Conservation (phyloP, 2,888 invertebrate genomes). For the Cantharis flavilabris region DNA sequence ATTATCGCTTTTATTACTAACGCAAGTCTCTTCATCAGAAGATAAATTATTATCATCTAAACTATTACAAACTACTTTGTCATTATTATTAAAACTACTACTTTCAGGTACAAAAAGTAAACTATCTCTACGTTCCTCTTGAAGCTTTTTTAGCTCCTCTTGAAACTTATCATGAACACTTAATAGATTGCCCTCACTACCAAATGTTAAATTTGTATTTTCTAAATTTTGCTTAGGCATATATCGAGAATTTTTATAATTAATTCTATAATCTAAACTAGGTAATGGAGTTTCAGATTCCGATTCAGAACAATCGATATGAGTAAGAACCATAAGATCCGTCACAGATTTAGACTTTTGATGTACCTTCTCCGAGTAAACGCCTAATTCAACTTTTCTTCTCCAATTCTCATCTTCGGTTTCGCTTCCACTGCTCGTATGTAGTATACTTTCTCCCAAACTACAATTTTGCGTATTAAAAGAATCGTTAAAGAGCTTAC, state of each 20-base stretch:
- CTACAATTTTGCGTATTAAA: slow-evolving; percentile 40
- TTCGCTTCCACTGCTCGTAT: slow-evolving; percentile 61
- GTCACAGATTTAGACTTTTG: slow-evolving; percentile 70
- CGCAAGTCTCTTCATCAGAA: slow-evolving; percentile 6
- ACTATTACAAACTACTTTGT: slow-evolving; percentile 19
- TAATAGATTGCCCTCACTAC: slow-evolving; percentile 63
- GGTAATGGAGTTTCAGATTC: slow-evolving; percentile 59
- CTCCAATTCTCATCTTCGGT: slow-evolving; percentile 69
- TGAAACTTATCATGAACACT: slow-evolving; percentile 61
- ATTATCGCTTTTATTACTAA: neutral
- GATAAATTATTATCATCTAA: slow-evolving; percentile 11
- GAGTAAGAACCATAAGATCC: slow-evolving; percentile 69
- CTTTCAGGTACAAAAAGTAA: slow-evolving; percentile 56
- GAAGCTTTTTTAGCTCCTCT: slow-evolving; percentile 59
- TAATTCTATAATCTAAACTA: slow-evolving; percentile 50
- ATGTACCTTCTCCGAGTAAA: slow-evolving; percentile 65
- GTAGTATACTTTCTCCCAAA: slow-evolving; percentile 44
- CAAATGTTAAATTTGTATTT: slow-evolving; percentile 52
- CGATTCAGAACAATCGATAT: slow-evolving; percentile 66
- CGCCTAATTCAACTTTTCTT: slow-evolving; percentile 62
- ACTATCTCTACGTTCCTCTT: slow-evolving; percentile 54
- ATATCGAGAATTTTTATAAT: slow-evolving; percentile 54
- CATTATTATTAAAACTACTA: slow-evolving; percentile 36
- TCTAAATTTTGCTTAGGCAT: slow-evolving; percentile 49
- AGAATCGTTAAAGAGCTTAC: slow-evolving; percentile 11